Percentiles rank a stretch among this genome's conserved stretches.
Evolutionary conservation across 2,888 invertebrate species (phyloP).

Genomic region (Busseola fusca): DNA sequence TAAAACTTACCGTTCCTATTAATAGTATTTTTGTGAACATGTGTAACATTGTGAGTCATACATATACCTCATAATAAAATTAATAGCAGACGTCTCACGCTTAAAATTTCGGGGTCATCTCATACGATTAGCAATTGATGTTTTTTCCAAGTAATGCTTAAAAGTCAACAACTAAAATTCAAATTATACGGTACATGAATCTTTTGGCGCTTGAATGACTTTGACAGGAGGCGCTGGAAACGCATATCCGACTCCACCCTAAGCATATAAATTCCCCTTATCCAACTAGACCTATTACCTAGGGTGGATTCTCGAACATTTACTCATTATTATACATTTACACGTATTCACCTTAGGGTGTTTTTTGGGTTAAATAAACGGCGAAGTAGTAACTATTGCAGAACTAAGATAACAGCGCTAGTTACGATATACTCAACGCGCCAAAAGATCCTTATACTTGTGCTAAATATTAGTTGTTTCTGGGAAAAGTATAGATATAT

Average conservation of each 20-base stretch:
- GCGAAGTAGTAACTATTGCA: neutral
- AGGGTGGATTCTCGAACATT: neutral
- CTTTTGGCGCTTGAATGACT: neutral
- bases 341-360: too few relatives aligned
- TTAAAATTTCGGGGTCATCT: constrained; percentile 13
- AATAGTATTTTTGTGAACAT: neutral
- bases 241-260: neutral
- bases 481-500: constrained; percentile 37
- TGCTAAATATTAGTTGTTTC: neutral
- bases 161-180: neutral
- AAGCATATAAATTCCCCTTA: neutral
- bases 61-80: constrained; percentile 3
- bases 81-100: constrained; percentile 1
- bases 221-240: neutral
- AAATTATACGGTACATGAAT: too few relatives aligned
- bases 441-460: neutral
- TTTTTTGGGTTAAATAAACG: neutral
- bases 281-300: neutral
- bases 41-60: constrained; percentile 17
- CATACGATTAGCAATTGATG: constrained; percentile 14
- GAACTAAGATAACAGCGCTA: neutral
- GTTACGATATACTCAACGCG: neutral
- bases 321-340: too few relatives aligned
- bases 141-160: constrained; percentile 22
- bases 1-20: neutral